Evolutionary conservation across 2,113 vertebrate species (phyloP), one percentile per base, ranked within the genome.

Genomic region (Mesembrinibis cayennensis): DNA sequence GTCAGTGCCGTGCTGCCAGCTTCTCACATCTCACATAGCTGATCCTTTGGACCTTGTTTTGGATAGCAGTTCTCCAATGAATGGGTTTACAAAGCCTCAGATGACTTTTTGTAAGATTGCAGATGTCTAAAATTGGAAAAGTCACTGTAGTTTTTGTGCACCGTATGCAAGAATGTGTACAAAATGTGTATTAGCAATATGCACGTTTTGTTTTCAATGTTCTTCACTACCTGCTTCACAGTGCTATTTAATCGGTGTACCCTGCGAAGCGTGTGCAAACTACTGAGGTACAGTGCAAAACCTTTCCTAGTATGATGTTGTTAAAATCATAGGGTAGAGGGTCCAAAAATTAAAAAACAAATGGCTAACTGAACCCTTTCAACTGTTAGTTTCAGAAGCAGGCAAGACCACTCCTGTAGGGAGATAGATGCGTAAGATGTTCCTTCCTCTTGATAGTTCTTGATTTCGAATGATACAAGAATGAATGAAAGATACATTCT

Each of bases 151-250:
- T 13, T 56, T 86, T 80, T 83, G 20, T 72, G 40, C 56, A 8
- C 21, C 6, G 14, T 42, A 34, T 78, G n/a, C 29, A 67, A 55
- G 69, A 67, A 52, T 76, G 84, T 36, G 8, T 72, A 32, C 4
- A 9, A 67, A 47, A 38, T 17, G 1, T 8, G 2, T 52, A 15
- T 67, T 56, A 19, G 30, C 0, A 1, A 34, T 55, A 11, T 2
- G 12, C 1, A 1, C 1, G 0, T 45, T 91, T 47, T 76, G 14
- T 29, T 78, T 82, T 42, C 6, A 3, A 0, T 66, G 56, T 80
- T 73, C 27, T 88, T 87, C 12, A 4, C 44, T 61, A 12, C 7
- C 13, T 50, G 12, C 56, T 85, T 85, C 49, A 13, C 18, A 17
- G 20, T n/a, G 15, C 25, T 70, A 0, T 83, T 89, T 34, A 61